A percentile compares a stretch with the other conserved stretches of the same genome.
Evolutionary conservation across 2,797 vertebrate genomes (phyloP).

Genomic region (Remorina albescens): DNA sequence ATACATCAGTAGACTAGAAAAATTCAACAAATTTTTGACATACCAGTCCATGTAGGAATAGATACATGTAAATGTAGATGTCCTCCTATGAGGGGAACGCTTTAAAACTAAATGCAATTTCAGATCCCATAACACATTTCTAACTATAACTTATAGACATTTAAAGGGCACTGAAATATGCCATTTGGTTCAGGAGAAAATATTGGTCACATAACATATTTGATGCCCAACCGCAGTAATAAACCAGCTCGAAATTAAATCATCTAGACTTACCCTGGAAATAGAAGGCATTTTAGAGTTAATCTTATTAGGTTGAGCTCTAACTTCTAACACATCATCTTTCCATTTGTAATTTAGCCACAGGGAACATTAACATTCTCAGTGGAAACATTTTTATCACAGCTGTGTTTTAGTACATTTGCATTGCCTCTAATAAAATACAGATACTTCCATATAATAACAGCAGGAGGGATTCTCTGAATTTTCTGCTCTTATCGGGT

Average conservation of each 20-base stretch:
- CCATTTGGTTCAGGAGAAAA: too few species aligned
- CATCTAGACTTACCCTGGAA: background rate
- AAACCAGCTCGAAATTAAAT: background rate
- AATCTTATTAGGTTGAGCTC: constrained; percentile 28
- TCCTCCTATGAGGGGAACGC: too few species aligned
- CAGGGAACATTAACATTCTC: background rate
- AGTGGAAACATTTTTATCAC: constrained; percentile 11
- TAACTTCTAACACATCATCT: constrained; percentile 1
- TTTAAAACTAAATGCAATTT: too few species aligned
- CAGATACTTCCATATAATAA: background rate
- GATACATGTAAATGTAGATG: too few species aligned
- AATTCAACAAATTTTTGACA: too few species aligned
- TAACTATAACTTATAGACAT: too few species aligned
- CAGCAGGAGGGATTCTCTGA: background rate
- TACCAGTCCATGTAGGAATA: too few species aligned
- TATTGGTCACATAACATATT: too few species aligned
- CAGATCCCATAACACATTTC: too few species aligned
- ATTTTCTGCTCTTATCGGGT: background rate
- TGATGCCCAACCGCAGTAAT: background rate
- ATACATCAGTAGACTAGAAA: too few species aligned
- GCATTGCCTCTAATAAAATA: constrained; percentile 5
- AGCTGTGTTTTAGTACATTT: constrained; percentile 22
- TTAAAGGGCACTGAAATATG: too few species aligned
- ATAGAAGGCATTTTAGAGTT: background rate
- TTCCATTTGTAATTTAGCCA: constrained; percentile 5